Percentiles rank a stretch among this genome's conserved stretches.
Evolutionary conservation across 2,888 invertebrate genomes (phyloP).

Genomic region (Tortrix viridana): DNA sequence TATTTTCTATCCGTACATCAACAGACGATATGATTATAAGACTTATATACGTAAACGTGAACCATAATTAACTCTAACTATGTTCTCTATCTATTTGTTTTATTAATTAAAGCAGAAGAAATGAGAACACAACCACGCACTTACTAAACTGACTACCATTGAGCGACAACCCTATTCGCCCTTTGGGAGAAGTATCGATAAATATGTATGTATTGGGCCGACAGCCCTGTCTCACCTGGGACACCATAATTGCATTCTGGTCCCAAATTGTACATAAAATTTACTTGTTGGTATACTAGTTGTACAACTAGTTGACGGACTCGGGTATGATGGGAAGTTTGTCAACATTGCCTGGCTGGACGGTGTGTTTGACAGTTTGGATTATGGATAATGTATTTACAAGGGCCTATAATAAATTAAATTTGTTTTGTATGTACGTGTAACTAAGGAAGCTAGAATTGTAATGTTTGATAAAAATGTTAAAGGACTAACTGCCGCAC

Average conservation of each 20-base stretch:
- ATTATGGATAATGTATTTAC: slow-evolving; percentile 13
- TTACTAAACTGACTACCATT: slow-evolving; percentile 1
- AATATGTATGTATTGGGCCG: slow-evolving; percentile 66
- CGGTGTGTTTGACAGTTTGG: slow-evolving; percentile 14
- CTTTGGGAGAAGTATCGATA: slow-evolving; percentile 53
- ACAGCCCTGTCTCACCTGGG: slow-evolving; percentile 60
- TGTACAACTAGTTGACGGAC: slow-evolving; percentile 17
- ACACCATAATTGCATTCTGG: slow-evolving; percentile 59
- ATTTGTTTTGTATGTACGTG: no score
- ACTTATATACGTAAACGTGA: no score
- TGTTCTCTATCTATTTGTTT: no score
- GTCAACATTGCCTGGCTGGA: slow-evolving; percentile 16
- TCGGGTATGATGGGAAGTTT: slow-evolving; percentile 19
- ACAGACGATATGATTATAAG: no score
- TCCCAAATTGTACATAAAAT: slow-evolving; percentile 58
- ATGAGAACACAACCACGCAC: slow-evolving; percentile 1
- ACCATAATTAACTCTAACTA: no score
- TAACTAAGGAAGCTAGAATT: no score
- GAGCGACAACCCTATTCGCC: slow-evolving; percentile 37
- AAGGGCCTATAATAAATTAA: no score
- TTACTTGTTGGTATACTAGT: slow-evolving; percentile 40
- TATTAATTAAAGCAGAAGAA: neutral
- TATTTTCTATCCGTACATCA: no score
- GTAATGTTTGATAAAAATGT: no score
- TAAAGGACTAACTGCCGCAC: no score